Conservation (phyloP, 1,140 invertebrate genomes). For the Armadillidium nasatum region DNA sequence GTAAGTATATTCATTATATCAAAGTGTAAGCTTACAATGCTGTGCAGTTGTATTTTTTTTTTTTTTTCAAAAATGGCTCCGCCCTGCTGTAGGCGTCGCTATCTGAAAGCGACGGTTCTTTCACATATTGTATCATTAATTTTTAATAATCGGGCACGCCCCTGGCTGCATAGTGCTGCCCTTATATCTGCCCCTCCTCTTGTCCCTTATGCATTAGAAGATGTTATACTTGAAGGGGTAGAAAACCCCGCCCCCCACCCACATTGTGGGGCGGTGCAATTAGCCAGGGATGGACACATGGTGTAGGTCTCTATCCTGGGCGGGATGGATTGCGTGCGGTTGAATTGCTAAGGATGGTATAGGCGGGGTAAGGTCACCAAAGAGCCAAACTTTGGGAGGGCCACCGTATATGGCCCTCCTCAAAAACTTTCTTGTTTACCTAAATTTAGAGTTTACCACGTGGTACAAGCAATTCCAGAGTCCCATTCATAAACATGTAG, state of each 20-base stretch:
- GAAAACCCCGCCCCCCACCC: slow-evolving; percentile 1
- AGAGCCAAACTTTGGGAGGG: background rate
- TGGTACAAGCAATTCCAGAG: no score
- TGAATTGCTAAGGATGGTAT: background rate
- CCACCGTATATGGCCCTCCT: background rate
- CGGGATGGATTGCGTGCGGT: background rate
- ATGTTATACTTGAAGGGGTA: slow-evolving; percentile 10
- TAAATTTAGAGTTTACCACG: no score
- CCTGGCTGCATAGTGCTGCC: slow-evolving; percentile 9
- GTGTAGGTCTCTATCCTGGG: slow-evolving; percentile 6
- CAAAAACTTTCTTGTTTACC: no score
- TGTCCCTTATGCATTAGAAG: background rate
- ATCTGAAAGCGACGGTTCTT: background rate
- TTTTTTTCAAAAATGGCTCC: background rate
- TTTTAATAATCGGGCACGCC: slow-evolving; percentile 3
- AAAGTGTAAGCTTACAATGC: no score
- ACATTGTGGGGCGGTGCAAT: slow-evolving; percentile 4
- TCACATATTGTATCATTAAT: background rate
- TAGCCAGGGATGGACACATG: background rate
- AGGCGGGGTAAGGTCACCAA: background rate
- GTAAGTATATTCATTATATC: background rate
- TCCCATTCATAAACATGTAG: no score
- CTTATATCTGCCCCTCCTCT: slow-evolving; percentile 2
- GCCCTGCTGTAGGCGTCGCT: slow-evolving; percentile 6
- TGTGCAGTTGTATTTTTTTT: background rate